Percentiles rank a stretch among this genome's conserved stretches.
Conservation (phyloP, 2,888 invertebrate species). For the Lepidocyrtinus sp. region DNA sequence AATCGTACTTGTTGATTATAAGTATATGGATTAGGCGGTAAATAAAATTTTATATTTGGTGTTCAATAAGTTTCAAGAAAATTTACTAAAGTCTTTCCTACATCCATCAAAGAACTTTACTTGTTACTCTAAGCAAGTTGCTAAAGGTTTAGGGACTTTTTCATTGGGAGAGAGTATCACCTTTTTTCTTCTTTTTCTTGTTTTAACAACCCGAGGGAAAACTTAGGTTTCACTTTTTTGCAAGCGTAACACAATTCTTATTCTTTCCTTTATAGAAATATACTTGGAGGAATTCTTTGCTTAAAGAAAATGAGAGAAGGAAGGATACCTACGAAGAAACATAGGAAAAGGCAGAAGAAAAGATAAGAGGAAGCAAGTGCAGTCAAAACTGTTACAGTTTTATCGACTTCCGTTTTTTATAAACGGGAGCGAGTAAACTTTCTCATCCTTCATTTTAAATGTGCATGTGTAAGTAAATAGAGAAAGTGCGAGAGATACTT, state of each 20-base stretch:
- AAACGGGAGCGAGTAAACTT: conserved; percentile 51
- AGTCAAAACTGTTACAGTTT: conserved; percentile 57
- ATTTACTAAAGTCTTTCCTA: too few species aligned
- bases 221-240: conserved; percentile 60
- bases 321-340: not conserved
- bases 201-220: conserved; percentile 55
- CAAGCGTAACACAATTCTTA: conserved; percentile 55
- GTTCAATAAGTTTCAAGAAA: too few species aligned
- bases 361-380: conserved; percentile 32
- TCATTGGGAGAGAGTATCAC: conserved; percentile 31
- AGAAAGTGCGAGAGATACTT: not conserved
- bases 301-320: conserved; percentile 27
- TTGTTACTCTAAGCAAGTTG: too few species aligned
- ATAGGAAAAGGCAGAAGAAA: conserved; percentile 13
- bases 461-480: not conserved
- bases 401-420: conserved; percentile 52
- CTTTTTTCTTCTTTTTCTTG: conserved; percentile 20
- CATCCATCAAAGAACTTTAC: not conserved
- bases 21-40: too few species aligned
- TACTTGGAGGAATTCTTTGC: not conserved
- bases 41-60: too few species aligned
- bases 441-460: conserved; percentile 11
- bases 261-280: conserved; percentile 6
- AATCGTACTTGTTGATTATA: too few species aligned
- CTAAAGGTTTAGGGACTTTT: conserved; percentile 20